Evolutionary conservation across 2,888 invertebrate genomes (phyloP).

Genomic region (Dermolepida albohirtum): DNA sequence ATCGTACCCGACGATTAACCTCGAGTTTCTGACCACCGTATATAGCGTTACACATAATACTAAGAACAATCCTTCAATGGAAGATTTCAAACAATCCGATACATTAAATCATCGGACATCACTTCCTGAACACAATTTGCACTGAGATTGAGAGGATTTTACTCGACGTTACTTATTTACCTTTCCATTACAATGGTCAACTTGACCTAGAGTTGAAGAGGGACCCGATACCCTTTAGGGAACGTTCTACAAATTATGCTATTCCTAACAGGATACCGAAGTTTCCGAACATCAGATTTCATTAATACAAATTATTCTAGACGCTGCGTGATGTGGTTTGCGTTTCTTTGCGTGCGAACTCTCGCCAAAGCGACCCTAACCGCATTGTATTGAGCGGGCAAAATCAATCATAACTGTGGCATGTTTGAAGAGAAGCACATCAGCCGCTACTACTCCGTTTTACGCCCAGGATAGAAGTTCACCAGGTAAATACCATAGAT

Average conservation of each 20-base stretch:
- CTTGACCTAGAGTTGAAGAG: no score
- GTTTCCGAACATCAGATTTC: conserved; percentile 1
- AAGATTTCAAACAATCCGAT: no score
- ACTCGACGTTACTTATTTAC: no score
- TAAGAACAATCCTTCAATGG: no score
- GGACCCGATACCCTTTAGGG: neutral
- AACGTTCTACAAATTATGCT: conserved; percentile 6
- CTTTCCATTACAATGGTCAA: no score
- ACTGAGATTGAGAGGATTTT: no score
- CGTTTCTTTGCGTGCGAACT: neutral
- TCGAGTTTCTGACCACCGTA: no score
- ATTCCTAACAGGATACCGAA: conserved; percentile 1
- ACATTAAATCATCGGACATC: no score
- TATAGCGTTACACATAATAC: no score
- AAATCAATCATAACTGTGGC: conserved; percentile 22
- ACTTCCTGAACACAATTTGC: no score
- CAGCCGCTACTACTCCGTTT: neutral
- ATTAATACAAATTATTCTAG: conserved; percentile 18
- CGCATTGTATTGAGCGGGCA: neutral
- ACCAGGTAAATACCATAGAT: conserved; percentile 12
- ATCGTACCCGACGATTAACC: no score
- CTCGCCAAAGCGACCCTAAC: neutral
- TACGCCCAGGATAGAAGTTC: neutral
- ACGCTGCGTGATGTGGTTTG: neutral
- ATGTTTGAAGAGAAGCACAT: conserved; percentile 11